phyloP scores from a whole-genome alignment of 2,888 invertebrate species.

The Tenodera sinensis region DNA sequence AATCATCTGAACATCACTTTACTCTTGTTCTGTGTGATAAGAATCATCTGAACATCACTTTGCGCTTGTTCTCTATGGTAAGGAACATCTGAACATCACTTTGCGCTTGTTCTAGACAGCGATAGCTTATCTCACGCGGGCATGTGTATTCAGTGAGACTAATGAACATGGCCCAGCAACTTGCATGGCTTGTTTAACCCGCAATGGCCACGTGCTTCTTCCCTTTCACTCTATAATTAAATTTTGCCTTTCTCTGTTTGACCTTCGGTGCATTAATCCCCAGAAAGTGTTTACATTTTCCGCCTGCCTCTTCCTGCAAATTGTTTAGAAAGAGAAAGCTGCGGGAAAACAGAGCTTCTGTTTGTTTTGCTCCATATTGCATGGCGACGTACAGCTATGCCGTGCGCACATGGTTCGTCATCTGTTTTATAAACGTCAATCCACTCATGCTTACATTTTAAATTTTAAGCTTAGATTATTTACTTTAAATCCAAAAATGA shows the following conservation, averaged over 20 bases:
- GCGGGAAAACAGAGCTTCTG: background rate
- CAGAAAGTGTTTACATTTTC: background rate
- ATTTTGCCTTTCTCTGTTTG: background rate
- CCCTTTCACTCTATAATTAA: background rate
- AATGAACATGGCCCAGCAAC: background rate
- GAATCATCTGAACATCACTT: too few species aligned
- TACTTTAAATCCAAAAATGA: too few species aligned
- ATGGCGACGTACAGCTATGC: background rate
- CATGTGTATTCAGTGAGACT: background rate
- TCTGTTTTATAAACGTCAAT: background rate
- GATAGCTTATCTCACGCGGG: too few species aligned
- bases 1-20: too few species aligned
- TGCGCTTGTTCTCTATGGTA: too few species aligned
- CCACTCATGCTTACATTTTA: too few species aligned
- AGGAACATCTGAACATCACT: too few species aligned
- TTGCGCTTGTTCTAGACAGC: too few species aligned
- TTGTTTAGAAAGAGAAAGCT: background rate
- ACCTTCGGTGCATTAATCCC: background rate
- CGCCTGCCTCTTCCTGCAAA: background rate
- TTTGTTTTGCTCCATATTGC: background rate
- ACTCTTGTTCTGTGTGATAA: too few species aligned
- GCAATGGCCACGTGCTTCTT: background rate
- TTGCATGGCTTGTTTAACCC: too few species aligned
- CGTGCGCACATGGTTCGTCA: background rate
- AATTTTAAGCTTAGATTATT: too few species aligned